phyloP scores from a whole-genome alignment of 2,888 invertebrate genomes.

The Calameuta idolon region DNA sequence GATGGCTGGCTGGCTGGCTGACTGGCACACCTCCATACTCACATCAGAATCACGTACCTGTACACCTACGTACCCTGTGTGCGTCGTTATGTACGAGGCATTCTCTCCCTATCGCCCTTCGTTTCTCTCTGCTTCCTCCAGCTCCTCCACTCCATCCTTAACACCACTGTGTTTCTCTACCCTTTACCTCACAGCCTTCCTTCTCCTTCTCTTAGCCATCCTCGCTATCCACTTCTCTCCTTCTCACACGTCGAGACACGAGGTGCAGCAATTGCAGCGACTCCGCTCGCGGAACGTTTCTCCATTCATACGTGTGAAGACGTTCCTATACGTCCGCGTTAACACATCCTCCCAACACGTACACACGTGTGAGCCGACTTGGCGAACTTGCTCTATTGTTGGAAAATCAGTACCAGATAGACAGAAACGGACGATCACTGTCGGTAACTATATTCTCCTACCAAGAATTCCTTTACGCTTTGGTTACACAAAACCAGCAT shows the following conservation, averaged over 20 bases:
- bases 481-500: neutral
- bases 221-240: slow-evolving; percentile 13
- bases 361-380: slow-evolving; percentile 17
- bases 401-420: neutral
- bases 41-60: neutral
- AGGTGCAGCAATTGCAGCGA: slow-evolving; percentile 1
- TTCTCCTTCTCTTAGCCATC: neutral
- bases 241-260: slow-evolving; percentile 9
- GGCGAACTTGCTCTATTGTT: slow-evolving; percentile 15
- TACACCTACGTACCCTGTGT: neutral
- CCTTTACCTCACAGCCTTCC: neutral
- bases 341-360: slow-evolving; percentile 16
- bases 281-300: slow-evolving; percentile 18
- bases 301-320: slow-evolving; percentile 41
- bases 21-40: neutral
- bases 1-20: neutral
- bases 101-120: slow-evolving; percentile 7
- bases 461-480: neutral
- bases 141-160: neutral
- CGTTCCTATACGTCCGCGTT: slow-evolving; percentile 26
- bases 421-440: neutral
- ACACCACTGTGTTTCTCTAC: neutral
- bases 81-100: slow-evolving; percentile 7
- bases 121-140: slow-evolving; percentile 1
- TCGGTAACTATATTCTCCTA: neutral